Percentiles rank a stretch among this genome's conserved stretches.
phyloP scores from a whole-genome alignment of 2,797 vertebrate genomes.

The Menidia menidia region DNA sequence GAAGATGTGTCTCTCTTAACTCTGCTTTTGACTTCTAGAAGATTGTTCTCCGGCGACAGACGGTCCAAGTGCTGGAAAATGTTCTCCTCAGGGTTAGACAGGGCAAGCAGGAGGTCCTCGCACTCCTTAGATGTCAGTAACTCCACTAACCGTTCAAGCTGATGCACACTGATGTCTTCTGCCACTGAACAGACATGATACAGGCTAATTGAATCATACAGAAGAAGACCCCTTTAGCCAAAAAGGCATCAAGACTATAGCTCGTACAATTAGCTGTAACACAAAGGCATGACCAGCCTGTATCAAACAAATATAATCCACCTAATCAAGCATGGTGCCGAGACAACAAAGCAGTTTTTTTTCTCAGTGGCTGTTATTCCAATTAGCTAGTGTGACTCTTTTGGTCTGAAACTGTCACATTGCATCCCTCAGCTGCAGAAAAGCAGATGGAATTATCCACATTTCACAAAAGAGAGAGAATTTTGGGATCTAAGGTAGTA shows the following conservation, averaged over 20 bases:
- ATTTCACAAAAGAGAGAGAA: constrained; percentile 34
- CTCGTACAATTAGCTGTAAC: constrained; percentile 1
- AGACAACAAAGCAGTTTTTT: constrained; percentile 27
- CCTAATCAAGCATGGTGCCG: constrained; percentile 43
- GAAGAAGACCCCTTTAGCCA: background rate
- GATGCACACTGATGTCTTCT: constrained; percentile 81
- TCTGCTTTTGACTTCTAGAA: constrained; percentile 43
- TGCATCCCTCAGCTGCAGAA: constrained; percentile 21
- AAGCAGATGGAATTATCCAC: constrained; percentile 42
- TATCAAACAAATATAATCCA: constrained; percentile 4
- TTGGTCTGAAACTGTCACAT: constrained; percentile 41
- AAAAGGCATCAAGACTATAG: background rate
- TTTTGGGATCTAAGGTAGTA: constrained; percentile 12
- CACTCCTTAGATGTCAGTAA: constrained; percentile 86
- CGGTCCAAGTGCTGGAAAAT: constrained; percentile 70
- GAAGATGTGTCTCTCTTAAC: constrained; percentile 57
- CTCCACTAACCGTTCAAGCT: constrained; percentile 84
- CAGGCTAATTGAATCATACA: constrained; percentile 2
- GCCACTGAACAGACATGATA: constrained; percentile 55
- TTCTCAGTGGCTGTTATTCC: constrained; percentile 24
- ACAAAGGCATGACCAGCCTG: constrained; percentile 1
- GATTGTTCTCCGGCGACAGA: constrained; percentile 70
- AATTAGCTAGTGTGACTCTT: constrained; percentile 49
- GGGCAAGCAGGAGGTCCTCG: constrained; percentile 73
- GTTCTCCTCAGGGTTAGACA: constrained; percentile 75